Conservation (phyloP, 1,140 invertebrate genomes). For the Zophobas morio region DNA sequence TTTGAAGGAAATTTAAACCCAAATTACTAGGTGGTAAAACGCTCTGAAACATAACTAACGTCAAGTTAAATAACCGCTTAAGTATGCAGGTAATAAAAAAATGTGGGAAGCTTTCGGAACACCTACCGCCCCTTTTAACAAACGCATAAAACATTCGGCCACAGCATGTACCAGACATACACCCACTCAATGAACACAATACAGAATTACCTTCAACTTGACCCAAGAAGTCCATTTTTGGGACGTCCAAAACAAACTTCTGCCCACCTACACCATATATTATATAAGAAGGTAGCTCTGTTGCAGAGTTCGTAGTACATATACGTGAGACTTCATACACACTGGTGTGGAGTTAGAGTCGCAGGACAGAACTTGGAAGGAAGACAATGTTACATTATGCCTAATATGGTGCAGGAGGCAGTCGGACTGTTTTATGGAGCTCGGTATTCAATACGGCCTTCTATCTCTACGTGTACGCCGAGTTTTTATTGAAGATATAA, state of each 20-base stretch:
- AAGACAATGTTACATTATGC: slow-evolving; percentile 56
- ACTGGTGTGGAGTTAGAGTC: slow-evolving; percentile 9
- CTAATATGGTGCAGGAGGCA: slow-evolving; percentile 55
- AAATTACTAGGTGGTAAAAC: too few relatives aligned
- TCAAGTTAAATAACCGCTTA: neutral
- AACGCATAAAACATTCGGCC: slow-evolving; percentile 16
- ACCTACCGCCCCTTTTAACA: slow-evolving; percentile 24
- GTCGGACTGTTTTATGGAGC: slow-evolving; percentile 48
- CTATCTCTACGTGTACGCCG: slow-evolving; percentile 46
- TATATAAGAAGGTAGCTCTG: slow-evolving; percentile 31
- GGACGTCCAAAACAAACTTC: slow-evolving; percentile 15
- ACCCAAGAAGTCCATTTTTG: slow-evolving; percentile 35
- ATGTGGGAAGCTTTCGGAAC: slow-evolving; percentile 13
- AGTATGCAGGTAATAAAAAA: slow-evolving; percentile 14
- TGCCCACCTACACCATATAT: slow-evolving; percentile 29
- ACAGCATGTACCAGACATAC: slow-evolving; percentile 1
- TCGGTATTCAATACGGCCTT: slow-evolving; percentile 48
- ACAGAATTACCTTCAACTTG: slow-evolving; percentile 38
- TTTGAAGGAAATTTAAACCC: too few relatives aligned
- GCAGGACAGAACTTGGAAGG: slow-evolving; percentile 48
- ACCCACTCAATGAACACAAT: slow-evolving; percentile 27
- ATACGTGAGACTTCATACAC: slow-evolving; percentile 18
- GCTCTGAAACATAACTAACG: neutral
- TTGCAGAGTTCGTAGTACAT: slow-evolving; percentile 16
- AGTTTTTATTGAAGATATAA: slow-evolving; percentile 56